A percentile compares a stretch with the other conserved stretches of the same genome.
These are phyloP conservation scores for Danio jaintianensis DNA, from an alignment of 2,797 vertebrate species.

Conservation along the genomic window DNA sequence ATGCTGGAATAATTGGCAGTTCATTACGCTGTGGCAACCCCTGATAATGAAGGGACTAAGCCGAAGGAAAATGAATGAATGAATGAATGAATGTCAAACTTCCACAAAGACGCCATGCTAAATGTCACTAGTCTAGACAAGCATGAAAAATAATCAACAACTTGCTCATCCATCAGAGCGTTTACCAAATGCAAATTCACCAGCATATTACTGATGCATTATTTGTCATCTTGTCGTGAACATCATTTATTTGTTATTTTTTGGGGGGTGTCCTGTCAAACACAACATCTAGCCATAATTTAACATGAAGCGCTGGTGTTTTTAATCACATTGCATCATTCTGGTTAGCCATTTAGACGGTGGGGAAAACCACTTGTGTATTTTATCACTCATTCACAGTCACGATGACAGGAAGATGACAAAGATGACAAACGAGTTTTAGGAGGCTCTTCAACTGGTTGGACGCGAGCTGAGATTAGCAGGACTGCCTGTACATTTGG, in stretches of 20 bases:
- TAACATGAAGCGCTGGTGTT: not conserved
- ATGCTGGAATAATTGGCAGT: too few relatives aligned
- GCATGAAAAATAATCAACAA: not conserved
- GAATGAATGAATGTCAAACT: not conserved
- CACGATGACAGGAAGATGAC: constrained; percentile 6
- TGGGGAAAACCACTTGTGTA: not conserved
- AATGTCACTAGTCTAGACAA: not conserved
- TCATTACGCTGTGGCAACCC: too few relatives aligned
- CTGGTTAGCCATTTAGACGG: not conserved
- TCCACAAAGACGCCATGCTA: not conserved
- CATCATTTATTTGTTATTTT: not conserved
- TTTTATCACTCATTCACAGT: constrained; percentile 25
- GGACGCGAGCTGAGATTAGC: constrained; percentile 9
- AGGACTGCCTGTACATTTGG: not conserved
- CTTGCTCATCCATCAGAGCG: not conserved
- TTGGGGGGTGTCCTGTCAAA: constrained; percentile 7
- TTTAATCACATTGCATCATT: constrained; percentile 1
- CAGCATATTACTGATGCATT: not conserved
- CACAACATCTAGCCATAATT: not conserved
- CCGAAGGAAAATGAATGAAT: too few relatives aligned
- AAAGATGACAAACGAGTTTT: constrained; percentile 15
- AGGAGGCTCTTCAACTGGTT: constrained; percentile 26
- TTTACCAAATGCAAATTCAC: not conserved
- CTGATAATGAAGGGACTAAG: too few relatives aligned
- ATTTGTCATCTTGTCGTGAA: constrained; percentile 1